Evolutionary conservation across 2,113 vertebrate genomes (phyloP), one percentile per base, ranked within the genome.

Genomic region (Hippolais icterina): DNA sequence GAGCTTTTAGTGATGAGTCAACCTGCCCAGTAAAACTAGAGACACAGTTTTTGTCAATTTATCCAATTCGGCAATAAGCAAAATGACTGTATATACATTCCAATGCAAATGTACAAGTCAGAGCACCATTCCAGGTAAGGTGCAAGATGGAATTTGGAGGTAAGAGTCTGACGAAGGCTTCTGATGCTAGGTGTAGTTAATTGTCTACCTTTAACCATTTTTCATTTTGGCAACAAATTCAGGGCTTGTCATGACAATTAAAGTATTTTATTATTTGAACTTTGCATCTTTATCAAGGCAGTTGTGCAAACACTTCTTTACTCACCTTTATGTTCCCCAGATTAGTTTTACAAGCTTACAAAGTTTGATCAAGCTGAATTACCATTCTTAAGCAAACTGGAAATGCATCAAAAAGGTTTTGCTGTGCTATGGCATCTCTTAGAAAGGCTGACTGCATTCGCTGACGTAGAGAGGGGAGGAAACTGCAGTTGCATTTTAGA

Each of bases 1-100:
- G 71, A 90, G 59, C 9, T 88, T 91, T 94, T 47, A 91, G 24
- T 31, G 82, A 96, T 96, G 94, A 96, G 85, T 94, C 87, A 96
- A 74, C 82, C 33, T 80, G 56, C 4, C 75, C 82, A 41, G 59
- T 52, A 93, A 77, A 87, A 76, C 17, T 17, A 69, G 35, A 92
- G 53, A 76, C 29, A 50, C 0, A 14, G 4, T 28, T 94, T 90
- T 35, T 63, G 47, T 59, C 63, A 44, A 70, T 70, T 87, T 69
- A 66, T 66, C 13, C 54, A 53, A 31, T 39, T 76, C 20, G 1
- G 74, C 70, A 85, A 2, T 41, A 94, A 50, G 23, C 24, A 70
- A 68, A 63, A 66, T 28, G 10, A 63, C 46, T 31, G 20, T 2
- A 24, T 4, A 23, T 1, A 2, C 16, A 21, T 33, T 65, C 57